These are phyloP conservation scores for Andinoacara biseriatus DNA, from an alignment of 2,113 vertebrate genomes.

Conservation along the genomic window DNA sequence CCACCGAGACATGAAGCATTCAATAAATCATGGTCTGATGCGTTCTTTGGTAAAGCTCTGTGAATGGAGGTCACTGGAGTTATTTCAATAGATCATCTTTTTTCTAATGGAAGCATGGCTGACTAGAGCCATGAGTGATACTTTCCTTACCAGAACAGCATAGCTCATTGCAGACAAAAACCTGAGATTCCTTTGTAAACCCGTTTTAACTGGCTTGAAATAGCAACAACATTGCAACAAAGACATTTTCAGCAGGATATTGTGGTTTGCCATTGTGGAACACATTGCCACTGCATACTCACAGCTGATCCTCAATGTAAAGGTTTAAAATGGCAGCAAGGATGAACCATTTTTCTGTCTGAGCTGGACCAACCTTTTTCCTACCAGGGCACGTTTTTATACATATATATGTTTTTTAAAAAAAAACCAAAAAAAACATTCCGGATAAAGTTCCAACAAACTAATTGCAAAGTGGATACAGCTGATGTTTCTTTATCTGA, in stretches of 20 bases:
- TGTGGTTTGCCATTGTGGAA: not conserved
- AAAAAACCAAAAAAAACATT: not conserved
- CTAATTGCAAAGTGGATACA: not conserved
- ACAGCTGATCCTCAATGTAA: not conserved
- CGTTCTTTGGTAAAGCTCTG: constrained; percentile 40
- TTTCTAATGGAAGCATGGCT: constrained; percentile 54
- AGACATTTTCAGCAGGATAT: not conserved
- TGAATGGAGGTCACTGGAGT: constrained; percentile 45
- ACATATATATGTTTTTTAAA: not conserved
- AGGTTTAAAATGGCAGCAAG: not conserved
- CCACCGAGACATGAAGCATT: constrained; percentile 25
- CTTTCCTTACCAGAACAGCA: constrained; percentile 24
- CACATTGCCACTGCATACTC: not conserved
- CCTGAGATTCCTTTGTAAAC: constrained; percentile 18
- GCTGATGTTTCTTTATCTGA: not conserved
- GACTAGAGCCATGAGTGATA: constrained; percentile 42
- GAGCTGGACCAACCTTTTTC: not conserved
- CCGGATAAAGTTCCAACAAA: not conserved
- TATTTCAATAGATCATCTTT: constrained; percentile 49
- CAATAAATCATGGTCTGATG: constrained; percentile 54
- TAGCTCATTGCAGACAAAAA: constrained; percentile 18
- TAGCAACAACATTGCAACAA: not conserved
- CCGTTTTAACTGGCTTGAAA: constrained; percentile 13
- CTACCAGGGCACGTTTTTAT: not conserved
- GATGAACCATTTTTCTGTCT: not conserved